These are phyloP conservation scores for Coleophora deauratella DNA, from an alignment of 2,888 invertebrate genomes.

Conservation along the genomic window DNA sequence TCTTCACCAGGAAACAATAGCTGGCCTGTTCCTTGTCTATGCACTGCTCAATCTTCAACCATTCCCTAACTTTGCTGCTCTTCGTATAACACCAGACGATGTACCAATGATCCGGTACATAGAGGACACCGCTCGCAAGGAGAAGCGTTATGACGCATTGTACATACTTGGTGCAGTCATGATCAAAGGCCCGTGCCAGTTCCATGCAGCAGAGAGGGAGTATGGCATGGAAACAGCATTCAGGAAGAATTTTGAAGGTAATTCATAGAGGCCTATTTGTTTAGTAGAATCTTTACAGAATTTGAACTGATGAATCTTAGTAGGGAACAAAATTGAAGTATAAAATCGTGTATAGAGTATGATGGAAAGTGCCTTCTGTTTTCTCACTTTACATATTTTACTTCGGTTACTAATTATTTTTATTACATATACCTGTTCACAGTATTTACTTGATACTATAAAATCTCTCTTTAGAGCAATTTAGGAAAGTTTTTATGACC, in stretches of 20 bases:
- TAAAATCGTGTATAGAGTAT: neutral
- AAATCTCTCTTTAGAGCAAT: too few relatives aligned
- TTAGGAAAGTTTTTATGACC: neutral
- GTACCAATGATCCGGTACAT: constrained; percentile 32
- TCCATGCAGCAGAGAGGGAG: constrained; percentile 35
- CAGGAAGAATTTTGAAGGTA: constrained; percentile 53
- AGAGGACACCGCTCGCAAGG: constrained; percentile 31
- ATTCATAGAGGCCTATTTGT: constrained; percentile 3
- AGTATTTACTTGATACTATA: too few relatives aligned
- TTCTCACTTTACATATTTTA: neutral
- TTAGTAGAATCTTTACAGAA: neutral
- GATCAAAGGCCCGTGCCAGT: constrained; percentile 36
- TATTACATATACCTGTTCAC: too few relatives aligned
- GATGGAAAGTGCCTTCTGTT: neutral
- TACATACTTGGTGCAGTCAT: constrained; percentile 45
- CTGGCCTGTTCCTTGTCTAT: constrained; percentile 52
- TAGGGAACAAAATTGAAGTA: neutral
- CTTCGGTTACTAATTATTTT: neutral
- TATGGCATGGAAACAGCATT: constrained; percentile 41
- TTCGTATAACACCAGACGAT: constrained; percentile 43
- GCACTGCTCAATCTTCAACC: constrained; percentile 47
- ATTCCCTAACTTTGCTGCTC: constrained; percentile 33
- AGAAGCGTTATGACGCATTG: constrained; percentile 37
- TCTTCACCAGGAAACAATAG: constrained; percentile 39
- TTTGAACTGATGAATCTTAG: neutral